Evolutionary conservation across 2,888 invertebrate species (phyloP).

Genomic region (Leucophora obtusa): DNA sequence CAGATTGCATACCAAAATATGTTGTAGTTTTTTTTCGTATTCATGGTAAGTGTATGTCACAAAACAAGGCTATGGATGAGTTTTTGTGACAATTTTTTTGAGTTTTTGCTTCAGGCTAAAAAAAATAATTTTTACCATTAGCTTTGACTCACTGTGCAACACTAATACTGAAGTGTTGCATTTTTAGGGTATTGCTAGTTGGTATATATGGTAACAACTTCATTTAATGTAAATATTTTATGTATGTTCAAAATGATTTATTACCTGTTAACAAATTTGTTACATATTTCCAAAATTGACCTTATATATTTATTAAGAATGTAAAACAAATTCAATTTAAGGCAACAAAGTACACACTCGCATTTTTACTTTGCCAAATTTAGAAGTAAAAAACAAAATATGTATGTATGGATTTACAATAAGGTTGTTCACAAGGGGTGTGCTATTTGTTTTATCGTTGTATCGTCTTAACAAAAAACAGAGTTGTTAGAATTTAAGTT

Average conservation of each 20-base stretch:
- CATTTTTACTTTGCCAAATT: neutral
- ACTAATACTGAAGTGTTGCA: neutral
- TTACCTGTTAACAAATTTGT: neutral
- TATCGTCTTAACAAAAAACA: too few species aligned
- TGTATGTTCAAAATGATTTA: slow-evolving; percentile 1
- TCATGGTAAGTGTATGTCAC: too few species aligned
- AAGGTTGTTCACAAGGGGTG: too few species aligned
- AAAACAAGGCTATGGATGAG: too few species aligned
- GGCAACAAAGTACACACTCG: neutral
- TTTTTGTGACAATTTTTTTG: too few species aligned
- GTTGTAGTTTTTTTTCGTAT: too few species aligned
- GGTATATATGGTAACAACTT: neutral
- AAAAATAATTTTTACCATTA: too few species aligned
- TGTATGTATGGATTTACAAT: slow-evolving; percentile 10
- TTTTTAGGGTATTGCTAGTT: neutral
- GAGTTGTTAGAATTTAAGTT: too few species aligned
- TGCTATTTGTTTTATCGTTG: too few species aligned
- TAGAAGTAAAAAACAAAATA: slow-evolving; percentile 16
- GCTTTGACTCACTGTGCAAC: too few species aligned
- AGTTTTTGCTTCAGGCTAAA: too few species aligned
- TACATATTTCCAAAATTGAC: neutral
- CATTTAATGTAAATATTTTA: neutral
- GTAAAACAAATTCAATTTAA: slow-evolving; percentile 10
- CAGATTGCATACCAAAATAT: too few species aligned
- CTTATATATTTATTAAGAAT: slow-evolving; percentile 11